Base-by-base conservation (phyloP, 2,888 invertebrate genomes). In the Drosophila setosimentum region DNA sequence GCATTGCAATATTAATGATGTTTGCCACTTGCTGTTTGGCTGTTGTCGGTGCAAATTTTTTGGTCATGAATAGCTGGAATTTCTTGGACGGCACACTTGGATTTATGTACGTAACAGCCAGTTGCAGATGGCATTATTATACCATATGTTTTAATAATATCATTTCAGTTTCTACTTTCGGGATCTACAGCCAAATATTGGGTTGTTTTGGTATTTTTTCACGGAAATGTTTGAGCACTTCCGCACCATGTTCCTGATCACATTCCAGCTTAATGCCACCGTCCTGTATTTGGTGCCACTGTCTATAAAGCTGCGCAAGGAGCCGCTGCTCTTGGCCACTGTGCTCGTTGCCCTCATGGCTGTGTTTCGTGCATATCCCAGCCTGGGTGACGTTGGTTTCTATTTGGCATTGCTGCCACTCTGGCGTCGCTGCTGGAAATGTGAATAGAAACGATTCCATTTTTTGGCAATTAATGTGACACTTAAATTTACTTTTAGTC, bases 221-320 rank as follows among this genome's bases (percentile, higher is more conserved):
- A 99, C 99, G 0, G 99, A 99, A 94, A 99, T 99, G 98, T 99
- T 99, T 94, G 99, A 99, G 89, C 99, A 99, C 93, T 99, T 99
- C 91, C 95, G 98, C 58, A 95, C 96, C 73, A 95, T 99, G 89
- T 99, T 99, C 94, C 96, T 99, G 30, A 98, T 97, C 91, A 97
- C 99, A 79, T 99, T 99, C 93, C 99, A 99, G 95, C 96, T 99
- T 83, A 99, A 99, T 93, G 97, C 97, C 6, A 95, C 98, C 64
- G 95, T 98, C 49, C 94, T 99, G 57, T 99, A 99, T 93, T 95
- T 98, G 64, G 94, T 98, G 21, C 99, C 99, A 0, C 94, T 99
- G 32, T 96, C 96, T 10, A 93, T 98, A 42, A 95, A 96, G 88
- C 95, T 97, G 83, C 95, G 96, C 69, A 95, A 95, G 58, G 97